Evolutionary conservation across 2,888 invertebrate genomes (phyloP).

Genomic region (Campoplex nolae): DNA sequence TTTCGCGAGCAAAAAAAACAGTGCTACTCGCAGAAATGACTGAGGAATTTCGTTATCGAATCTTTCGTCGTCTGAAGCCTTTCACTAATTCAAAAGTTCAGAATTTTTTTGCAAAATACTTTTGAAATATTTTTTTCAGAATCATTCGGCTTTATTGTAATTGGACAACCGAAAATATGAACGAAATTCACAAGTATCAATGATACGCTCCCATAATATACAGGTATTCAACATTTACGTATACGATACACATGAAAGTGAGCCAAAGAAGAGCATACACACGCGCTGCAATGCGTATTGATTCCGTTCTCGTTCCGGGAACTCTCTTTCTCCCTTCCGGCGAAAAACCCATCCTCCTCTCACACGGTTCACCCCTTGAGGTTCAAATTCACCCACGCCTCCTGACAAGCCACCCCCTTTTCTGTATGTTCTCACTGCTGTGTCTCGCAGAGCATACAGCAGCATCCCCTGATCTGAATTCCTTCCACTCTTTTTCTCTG

Average conservation of each 20-base stretch:
- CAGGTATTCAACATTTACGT: constrained; percentile 70
- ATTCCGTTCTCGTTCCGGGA: constrained; percentile 81
- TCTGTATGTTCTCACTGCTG: constrained; percentile 55
- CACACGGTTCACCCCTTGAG: constrained; percentile 22
- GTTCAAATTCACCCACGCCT: constrained; percentile 66
- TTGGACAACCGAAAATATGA: not conserved
- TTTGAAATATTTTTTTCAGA: not conserved
- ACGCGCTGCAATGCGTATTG: constrained; percentile 82
- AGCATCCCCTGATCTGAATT: constrained; percentile 82
- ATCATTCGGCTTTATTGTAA: not conserved
- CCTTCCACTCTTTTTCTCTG: constrained; percentile 78
- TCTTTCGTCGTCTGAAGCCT: not conserved
- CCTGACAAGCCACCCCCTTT: constrained; percentile 65
- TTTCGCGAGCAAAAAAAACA: not conserved
- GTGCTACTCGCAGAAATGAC: not conserved
- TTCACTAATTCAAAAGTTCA: not conserved
- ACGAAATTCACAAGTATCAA: too few relatives aligned
- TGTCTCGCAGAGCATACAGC: constrained; percentile 69
- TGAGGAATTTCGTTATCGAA: not conserved
- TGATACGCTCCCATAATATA: not conserved
- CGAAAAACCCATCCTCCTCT: constrained; percentile 50
- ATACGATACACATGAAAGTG: constrained; percentile 80
- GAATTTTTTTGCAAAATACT: not conserved
- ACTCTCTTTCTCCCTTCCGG: constrained; percentile 74
- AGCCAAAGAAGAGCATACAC: constrained; percentile 78